Conservation (phyloP, 2,113 vertebrate genomes). For the Eublepharis macularius region DNA sequence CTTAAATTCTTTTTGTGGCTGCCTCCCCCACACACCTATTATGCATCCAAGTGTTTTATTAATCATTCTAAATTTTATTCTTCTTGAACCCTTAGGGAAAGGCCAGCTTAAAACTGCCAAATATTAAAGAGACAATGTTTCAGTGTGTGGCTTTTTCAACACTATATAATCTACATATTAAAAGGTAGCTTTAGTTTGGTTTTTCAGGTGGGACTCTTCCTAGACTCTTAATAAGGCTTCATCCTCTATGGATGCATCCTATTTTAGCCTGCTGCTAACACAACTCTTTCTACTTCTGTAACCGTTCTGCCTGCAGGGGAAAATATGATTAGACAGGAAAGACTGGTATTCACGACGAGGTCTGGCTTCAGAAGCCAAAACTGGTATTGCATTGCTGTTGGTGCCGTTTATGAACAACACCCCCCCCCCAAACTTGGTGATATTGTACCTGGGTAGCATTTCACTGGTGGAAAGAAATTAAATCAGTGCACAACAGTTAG, state of each 20-base stretch:
- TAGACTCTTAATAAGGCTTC: conserved; percentile 58
- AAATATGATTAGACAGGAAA: conserved; percentile 64
- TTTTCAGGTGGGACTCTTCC: conserved; percentile 41
- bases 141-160: background rate
- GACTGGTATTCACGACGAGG: conserved; percentile 6
- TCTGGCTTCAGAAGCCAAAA: conserved; percentile 75
- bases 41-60: background rate
- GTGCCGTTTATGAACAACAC: conserved; percentile 75
- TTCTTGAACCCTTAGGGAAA: background rate
- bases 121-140: background rate
- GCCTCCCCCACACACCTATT: background rate
- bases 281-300: conserved; percentile 50
- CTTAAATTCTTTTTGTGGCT: too few relatives aligned
- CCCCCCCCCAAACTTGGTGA: conserved; percentile 63
- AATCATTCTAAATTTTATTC: background rate
- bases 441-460: conserved; percentile 75
- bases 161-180: background rate
- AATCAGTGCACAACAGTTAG: conserved; percentile 84
- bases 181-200: conserved; percentile 37
- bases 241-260: conserved; percentile 51
- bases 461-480: conserved; percentile 83
- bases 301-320: conserved; percentile 56
- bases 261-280: conserved; percentile 50
- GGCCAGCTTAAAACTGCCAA: background rate
- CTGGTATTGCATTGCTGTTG: conserved; percentile 77